Percentiles rank a stretch among this genome's conserved stretches.
phyloP scores from a whole-genome alignment of 1,140 invertebrate species.

The Bombus turneri region DNA sequence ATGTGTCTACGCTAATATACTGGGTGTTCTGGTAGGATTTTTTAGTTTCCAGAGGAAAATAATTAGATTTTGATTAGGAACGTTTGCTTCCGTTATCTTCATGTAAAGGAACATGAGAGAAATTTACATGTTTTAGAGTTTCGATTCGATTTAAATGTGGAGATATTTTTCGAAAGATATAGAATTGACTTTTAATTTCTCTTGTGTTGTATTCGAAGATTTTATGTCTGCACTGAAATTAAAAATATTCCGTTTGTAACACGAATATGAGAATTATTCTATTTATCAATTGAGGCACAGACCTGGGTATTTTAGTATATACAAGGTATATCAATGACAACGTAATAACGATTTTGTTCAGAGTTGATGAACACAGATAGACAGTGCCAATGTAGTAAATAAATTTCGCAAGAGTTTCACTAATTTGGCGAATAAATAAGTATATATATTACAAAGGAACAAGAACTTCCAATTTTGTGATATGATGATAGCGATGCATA shows the following conservation, averaged over 20 bases:
- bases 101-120: background rate
- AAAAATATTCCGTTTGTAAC: background rate
- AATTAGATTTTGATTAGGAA: no score
- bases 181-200: background rate
- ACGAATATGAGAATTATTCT: background rate
- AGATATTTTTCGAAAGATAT: background rate
- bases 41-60: background rate
- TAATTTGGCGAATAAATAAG: background rate
- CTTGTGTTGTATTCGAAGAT: background rate
- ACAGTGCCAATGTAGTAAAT: no score
- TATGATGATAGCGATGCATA: no score
- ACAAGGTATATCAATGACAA: no score
- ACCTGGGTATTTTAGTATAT: background rate
- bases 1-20: slow-evolving; percentile 46
- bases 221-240: background rate
- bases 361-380: background rate
- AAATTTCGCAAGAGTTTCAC: background rate
- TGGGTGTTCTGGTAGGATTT: slow-evolving; percentile 36
- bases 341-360: background rate
- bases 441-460: background rate
- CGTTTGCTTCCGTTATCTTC: background rate
- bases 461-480: background rate
- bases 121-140: background rate
- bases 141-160: background rate
- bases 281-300: background rate